A percentile compares a stretch with the other conserved stretches of the same genome.
Conservation (phyloP, 2,113 vertebrate species). For the Rhodinocichla rosea region DNA sequence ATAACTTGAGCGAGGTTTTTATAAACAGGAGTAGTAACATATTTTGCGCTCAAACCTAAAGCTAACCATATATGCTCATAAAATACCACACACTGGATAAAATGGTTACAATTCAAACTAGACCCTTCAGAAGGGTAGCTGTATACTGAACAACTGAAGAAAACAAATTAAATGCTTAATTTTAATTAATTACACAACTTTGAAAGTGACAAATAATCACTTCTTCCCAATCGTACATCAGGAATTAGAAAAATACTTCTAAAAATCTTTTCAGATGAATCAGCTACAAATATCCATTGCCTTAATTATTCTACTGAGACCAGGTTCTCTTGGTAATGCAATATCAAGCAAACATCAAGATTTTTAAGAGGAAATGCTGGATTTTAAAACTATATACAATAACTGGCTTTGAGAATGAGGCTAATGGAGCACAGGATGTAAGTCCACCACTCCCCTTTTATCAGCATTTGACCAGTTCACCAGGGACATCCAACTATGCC, state of each 20-base stretch:
- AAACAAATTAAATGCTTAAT: neutral
- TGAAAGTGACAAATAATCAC: neutral
- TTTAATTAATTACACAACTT: neutral
- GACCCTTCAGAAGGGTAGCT: neutral
- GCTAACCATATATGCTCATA: neutral
- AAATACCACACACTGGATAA: neutral
- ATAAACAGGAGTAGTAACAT: neutral
- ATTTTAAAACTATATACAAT: neutral
- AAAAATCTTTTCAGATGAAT: neutral
- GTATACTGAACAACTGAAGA: neutral
- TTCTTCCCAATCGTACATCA: neutral
- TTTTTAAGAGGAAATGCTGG: neutral
- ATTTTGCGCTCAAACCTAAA: neutral
- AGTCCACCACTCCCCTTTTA: neutral
- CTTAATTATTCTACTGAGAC: neutral
- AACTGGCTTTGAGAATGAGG: neutral
- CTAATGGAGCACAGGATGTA: neutral
- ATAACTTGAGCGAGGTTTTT: neutral
- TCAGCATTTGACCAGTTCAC: neutral
- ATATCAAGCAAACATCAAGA: neutral
- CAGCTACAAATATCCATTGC: neutral
- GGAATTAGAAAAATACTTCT: neutral
- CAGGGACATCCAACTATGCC: neutral
- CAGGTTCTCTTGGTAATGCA: neutral
- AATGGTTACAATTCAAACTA: neutral